These are phyloP conservation scores for Macrocentrus cingulum DNA, from an alignment of 1,140 invertebrate species.

Conservation along the genomic window DNA sequence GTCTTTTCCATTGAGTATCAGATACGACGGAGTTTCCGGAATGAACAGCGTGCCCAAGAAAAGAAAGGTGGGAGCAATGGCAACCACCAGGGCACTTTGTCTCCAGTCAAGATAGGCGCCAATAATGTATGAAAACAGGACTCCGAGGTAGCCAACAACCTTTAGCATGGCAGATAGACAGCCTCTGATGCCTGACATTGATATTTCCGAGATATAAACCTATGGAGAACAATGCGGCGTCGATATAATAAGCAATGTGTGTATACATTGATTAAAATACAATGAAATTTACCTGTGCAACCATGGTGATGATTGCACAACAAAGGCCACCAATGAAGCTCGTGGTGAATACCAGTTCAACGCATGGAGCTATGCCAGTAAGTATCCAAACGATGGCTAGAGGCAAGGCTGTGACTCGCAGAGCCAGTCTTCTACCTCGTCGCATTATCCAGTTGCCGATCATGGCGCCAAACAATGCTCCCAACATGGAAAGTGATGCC, in stretches of 20 bases:
- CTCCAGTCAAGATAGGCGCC: constrained; percentile 82
- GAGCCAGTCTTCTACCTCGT: constrained; percentile 68
- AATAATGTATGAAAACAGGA: constrained; percentile 77
- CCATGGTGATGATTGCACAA: constrained; percentile 77
- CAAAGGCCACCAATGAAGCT: constrained; percentile 79
- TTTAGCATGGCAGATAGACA: constrained; percentile 83
- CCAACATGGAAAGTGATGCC: constrained; percentile 75
- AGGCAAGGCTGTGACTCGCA: constrained; percentile 71
- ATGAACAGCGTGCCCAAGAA: constrained; percentile 72
- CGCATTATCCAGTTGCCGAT: constrained; percentile 75
- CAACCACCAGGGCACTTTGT: constrained; percentile 74
- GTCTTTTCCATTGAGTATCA: constrained; percentile 73
- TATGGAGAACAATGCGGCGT: constrained; percentile 42
- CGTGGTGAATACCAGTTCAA: constrained; percentile 75
- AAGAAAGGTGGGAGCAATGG: constrained; percentile 71
- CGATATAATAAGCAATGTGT: too few species aligned
- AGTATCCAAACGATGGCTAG: constrained; percentile 75
- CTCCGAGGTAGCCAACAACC: constrained; percentile 81
- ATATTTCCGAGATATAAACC: constrained; percentile 90
- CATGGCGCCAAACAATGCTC: constrained; percentile 76
- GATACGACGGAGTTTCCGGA: constrained; percentile 81
- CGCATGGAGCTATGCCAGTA: constrained; percentile 72
- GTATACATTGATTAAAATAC: too few species aligned
- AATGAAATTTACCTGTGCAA: constrained; percentile 66
- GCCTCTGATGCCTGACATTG: constrained; percentile 80